phyloP scores from a whole-genome alignment of 2,797 vertebrate genomes.

The Xenops minutus region DNA sequence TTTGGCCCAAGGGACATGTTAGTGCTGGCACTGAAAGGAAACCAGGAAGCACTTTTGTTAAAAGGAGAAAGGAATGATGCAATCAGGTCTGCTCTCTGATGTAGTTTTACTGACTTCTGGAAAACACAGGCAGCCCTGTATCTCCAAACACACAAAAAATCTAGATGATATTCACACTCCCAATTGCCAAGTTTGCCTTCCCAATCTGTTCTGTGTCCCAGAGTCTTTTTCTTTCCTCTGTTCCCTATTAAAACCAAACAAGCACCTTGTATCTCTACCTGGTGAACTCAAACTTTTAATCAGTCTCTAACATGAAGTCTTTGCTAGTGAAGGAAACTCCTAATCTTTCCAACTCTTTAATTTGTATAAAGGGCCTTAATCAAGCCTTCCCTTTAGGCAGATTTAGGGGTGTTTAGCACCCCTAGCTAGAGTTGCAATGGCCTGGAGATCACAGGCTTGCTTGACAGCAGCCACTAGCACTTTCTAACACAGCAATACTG shows the following conservation, averaged over 20 bases:
- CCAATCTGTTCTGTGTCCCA: background rate
- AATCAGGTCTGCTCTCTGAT: background rate
- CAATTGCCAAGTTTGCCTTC: background rate
- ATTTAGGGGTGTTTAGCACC: background rate
- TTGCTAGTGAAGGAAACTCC: background rate
- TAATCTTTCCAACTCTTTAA: background rate
- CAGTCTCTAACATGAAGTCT: background rate
- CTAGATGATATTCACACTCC: background rate
- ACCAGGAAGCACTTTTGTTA: background rate
- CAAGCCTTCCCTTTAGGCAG: background rate
- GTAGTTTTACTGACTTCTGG: background rate
- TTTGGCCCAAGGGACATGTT: background rate
- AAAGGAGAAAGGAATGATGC: background rate
- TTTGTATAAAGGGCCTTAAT: background rate
- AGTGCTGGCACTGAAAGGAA: background rate
- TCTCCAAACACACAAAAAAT: background rate
- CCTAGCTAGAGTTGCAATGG: background rate
- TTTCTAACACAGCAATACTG: background rate
- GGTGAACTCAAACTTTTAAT: background rate
- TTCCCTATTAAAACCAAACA: background rate
- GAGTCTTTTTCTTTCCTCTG: background rate
- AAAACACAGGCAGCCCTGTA: background rate
- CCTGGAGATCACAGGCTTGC: background rate
- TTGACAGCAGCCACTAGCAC: background rate
- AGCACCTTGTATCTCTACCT: background rate